Evolutionary conservation across 2,797 vertebrate species (phyloP).

Genomic region (Scleropages formosus): DNA sequence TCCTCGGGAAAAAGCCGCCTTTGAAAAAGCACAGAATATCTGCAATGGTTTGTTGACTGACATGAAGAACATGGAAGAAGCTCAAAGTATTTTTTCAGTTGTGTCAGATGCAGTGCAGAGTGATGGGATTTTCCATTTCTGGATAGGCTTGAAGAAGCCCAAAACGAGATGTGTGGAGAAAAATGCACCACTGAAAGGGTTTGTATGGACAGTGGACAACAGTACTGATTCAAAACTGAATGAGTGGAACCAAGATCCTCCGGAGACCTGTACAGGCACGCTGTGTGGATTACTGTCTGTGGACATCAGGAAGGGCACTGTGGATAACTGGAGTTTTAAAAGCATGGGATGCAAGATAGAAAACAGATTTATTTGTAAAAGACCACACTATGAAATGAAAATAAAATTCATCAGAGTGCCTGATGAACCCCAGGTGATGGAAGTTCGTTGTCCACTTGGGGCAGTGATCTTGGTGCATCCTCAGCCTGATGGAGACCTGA

Average conservation of each 20-base stretch:
- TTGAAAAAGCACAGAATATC: slow-evolving; percentile 35
- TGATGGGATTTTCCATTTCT: slow-evolving; percentile 46
- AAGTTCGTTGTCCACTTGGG: slow-evolving; percentile 57
- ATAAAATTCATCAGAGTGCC: slow-evolving; percentile 8
- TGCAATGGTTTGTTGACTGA: slow-evolving; percentile 65
- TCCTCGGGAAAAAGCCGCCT: slow-evolving; percentile 8
- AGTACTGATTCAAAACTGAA: slow-evolving; percentile 30
- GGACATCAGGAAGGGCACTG: fast-evolving
- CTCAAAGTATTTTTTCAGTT: slow-evolving; percentile 47
- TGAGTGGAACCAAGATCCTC: slow-evolving; percentile 67
- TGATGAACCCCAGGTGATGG: slow-evolving; percentile 27
- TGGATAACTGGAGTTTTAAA: slow-evolving; percentile 59
- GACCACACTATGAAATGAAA: neutral
- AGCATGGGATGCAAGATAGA: slow-evolving; percentile 51
- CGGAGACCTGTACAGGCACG: slow-evolving; percentile 52
- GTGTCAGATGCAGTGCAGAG: neutral
- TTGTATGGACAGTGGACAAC: slow-evolving; percentile 65
- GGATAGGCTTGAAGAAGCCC: slow-evolving; percentile 72
- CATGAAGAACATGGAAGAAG: slow-evolving; percentile 53
- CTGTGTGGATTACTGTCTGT: slow-evolving; percentile 66
- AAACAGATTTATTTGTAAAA: slow-evolving; percentile 72
- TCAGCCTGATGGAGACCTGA: slow-evolving; percentile 36
- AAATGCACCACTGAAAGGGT: slow-evolving; percentile 66
- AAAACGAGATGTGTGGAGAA: slow-evolving; percentile 54
- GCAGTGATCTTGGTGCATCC: slow-evolving; percentile 55